Conservation (phyloP, 1,140 invertebrate species). For the Drosophila hydei region DNA sequence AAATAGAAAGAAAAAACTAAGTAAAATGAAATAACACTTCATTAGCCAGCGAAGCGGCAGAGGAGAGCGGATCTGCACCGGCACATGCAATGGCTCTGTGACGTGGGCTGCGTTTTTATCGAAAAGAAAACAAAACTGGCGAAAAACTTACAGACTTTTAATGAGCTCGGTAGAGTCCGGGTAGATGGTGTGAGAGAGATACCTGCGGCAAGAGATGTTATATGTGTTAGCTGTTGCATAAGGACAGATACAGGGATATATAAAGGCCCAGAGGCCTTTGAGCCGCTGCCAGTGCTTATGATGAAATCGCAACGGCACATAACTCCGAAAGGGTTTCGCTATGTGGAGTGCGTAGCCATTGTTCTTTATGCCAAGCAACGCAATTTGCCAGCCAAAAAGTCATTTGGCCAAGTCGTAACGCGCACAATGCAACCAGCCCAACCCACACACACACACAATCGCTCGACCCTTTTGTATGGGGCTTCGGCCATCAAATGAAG, state of each 20-base stretch:
- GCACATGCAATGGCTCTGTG: slow-evolving; percentile 24
- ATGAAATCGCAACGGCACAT: slow-evolving; percentile 10
- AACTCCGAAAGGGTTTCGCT: slow-evolving; percentile 7
- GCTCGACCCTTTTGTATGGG: slow-evolving; percentile 26
- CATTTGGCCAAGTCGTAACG: slow-evolving; percentile 48
- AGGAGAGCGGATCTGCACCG: not conserved
- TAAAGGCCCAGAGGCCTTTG: not conserved
- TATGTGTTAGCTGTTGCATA: slow-evolving; percentile 16
- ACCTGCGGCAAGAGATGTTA: not conserved
- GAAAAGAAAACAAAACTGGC: slow-evolving; percentile 44
- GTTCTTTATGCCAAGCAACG: slow-evolving; percentile 24
- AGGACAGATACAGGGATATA: slow-evolving; percentile 14
- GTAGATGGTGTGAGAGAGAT: slow-evolving; percentile 55
- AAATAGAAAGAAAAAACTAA: slow-evolving; percentile 33
- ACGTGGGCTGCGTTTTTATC: slow-evolving; percentile 58
- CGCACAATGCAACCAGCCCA: slow-evolving; percentile 41
- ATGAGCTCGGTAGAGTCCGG: slow-evolving; percentile 64
- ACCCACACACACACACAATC: not conserved
- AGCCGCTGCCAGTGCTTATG: slow-evolving; percentile 20
- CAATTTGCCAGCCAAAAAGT: slow-evolving; percentile 44
- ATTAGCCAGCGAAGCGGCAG: slow-evolving; percentile 45
- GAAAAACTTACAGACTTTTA: slow-evolving; percentile 60
- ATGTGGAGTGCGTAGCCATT: slow-evolving; percentile 20
- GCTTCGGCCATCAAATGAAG: not conserved
- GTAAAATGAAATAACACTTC: slow-evolving; percentile 73